Conservation (phyloP, 2,888 invertebrate species). For the Drosophila mimetica region DNA sequence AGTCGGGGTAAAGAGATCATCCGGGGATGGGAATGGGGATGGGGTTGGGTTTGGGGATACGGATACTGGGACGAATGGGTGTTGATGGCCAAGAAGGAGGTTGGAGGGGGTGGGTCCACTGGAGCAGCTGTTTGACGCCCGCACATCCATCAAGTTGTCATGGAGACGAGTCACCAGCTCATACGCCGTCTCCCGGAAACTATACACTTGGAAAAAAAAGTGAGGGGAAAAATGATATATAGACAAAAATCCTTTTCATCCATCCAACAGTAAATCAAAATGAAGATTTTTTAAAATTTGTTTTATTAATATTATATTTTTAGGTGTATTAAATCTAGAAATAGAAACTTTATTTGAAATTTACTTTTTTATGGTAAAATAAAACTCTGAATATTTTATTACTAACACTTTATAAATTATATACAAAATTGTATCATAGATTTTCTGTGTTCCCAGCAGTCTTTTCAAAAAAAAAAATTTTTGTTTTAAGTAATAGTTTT, state of each 20-base stretch:
- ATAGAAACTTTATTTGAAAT: no score
- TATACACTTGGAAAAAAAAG: conserved; percentile 1
- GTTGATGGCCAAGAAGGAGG: neutral
- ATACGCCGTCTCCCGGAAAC: conserved; percentile 12
- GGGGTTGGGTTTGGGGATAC: neutral
- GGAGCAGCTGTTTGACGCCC: conserved; percentile 47
- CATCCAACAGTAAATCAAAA: no score
- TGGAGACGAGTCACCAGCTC: conserved; percentile 32
- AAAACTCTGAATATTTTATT: no score
- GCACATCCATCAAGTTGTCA: conserved; percentile 68
- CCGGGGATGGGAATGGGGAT: neutral
- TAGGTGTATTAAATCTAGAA: no score
- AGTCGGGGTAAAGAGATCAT: conserved; percentile 36
- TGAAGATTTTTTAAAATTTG: neutral
- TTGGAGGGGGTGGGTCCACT: conserved; percentile 15
- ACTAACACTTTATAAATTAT: no score
- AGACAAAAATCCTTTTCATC: no score
- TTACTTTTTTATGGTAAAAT: no score
- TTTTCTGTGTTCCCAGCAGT: no score
- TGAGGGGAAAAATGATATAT: neutral
- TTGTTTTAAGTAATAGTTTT: no score
- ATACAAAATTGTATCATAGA: no score
- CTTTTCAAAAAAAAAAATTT: no score
- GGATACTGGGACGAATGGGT: neutral
- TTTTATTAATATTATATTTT: no score